phyloP scores from a whole-genome alignment of 92 coral and sea anemone species.

The Phenganax marumi region DNA sequence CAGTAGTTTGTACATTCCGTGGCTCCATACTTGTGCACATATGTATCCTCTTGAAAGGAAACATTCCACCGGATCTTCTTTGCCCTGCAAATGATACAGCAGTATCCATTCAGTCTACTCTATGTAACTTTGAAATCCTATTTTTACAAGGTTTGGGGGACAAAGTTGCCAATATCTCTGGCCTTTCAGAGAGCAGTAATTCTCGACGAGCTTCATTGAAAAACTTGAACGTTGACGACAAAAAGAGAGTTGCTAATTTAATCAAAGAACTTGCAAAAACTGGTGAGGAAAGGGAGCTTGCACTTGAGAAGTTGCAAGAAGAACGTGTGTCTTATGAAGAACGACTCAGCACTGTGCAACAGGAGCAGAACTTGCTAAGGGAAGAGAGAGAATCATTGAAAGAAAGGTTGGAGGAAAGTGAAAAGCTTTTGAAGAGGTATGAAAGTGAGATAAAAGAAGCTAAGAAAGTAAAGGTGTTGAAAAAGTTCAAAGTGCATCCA shows the following conservation, averaged over 20 bases:
- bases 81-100: background rate
- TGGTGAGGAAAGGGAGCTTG: constrained; percentile 86
- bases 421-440: constrained; percentile 33
- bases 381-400: constrained; percentile 63
- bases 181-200: constrained; percentile 17
- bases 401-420: constrained; percentile 19
- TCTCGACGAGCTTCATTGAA: constrained; percentile 51
- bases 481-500: constrained; percentile 21
- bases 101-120: too few relatives aligned
- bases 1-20: too few relatives aligned
- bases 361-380: constrained; percentile 77
- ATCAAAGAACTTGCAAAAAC: constrained; percentile 91
- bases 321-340: constrained; percentile 93
- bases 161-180: background rate
- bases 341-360: constrained; percentile 75
- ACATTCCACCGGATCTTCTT: background rate
- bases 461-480: constrained; percentile 19
- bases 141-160: background rate
- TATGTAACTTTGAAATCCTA: too few relatives aligned
- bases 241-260: constrained; percentile 89
- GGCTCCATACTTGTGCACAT: too few relatives aligned
- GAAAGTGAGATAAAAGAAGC: constrained; percentile 18
- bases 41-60: background rate
- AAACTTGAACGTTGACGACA: constrained; percentile 85
- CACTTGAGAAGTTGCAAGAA: constrained; percentile 67